These are phyloP conservation scores for Mesitornis unicolor DNA, from an alignment of 2,113 vertebrate genomes.

Conservation along the genomic window DNA sequence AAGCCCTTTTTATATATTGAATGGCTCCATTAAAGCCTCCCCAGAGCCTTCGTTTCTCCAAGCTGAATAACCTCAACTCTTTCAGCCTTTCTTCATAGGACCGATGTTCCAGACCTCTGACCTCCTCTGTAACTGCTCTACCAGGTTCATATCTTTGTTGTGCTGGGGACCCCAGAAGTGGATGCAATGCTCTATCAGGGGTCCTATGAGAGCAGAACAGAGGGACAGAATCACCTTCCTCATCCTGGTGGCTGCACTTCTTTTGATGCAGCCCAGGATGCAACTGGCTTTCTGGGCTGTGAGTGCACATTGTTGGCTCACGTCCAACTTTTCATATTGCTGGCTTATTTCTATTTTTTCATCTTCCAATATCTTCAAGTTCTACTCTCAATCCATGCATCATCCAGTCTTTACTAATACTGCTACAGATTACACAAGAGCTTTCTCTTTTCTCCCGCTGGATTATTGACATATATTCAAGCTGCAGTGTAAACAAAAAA, in stretches of 20 bases:
- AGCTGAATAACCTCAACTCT: neutral
- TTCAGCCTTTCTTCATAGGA: neutral
- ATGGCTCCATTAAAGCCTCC: neutral
- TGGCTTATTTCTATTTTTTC: neutral
- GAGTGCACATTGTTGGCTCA: neutral
- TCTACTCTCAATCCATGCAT: neutral
- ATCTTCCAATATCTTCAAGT: neutral
- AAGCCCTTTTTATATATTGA: neutral
- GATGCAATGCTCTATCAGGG: neutral
- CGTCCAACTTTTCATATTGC: too few species aligned
- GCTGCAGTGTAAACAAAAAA: conserved; percentile 47
- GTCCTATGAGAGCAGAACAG: neutral
- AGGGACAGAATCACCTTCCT: neutral
- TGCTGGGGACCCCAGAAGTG: neutral
- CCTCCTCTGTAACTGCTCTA: neutral
- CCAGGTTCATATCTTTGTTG: neutral
- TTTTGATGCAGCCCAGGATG: neutral
- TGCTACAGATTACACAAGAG: neutral
- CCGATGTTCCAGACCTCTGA: neutral
- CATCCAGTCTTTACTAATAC: neutral
- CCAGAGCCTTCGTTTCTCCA: neutral
- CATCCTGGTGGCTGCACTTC: rapidly evolving
- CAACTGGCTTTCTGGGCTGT: rapidly evolving
- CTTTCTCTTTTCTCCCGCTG: conserved; percentile 42
- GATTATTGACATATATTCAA: conserved; percentile 55